Percentiles rank a stretch among this genome's conserved stretches.
phyloP scores from a whole-genome alignment of 2,797 vertebrate species.

The Hydrolagus colliei region DNA sequence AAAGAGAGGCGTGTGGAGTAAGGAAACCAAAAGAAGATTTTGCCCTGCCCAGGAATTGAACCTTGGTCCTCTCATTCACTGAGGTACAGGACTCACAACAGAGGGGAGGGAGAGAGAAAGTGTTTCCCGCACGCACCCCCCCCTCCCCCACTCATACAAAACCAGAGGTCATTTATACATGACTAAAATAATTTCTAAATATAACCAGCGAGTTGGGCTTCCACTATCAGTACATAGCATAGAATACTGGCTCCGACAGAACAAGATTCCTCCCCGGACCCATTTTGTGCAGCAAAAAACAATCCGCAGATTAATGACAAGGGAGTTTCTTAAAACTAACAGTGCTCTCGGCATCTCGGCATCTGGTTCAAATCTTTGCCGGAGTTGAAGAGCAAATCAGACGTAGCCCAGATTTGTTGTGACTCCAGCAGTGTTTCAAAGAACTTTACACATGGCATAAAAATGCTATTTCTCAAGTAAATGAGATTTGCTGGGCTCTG shows the following conservation, averaged over 20 bases:
- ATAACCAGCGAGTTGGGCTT: no score
- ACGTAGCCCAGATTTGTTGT: constrained; percentile 36
- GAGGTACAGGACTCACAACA: no score
- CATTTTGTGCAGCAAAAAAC: constrained; percentile 35
- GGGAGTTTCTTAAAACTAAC: constrained; percentile 28
- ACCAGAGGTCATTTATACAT: no score
- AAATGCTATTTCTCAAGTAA: constrained; percentile 5
- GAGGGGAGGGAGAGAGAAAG: no score
- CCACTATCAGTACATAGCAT: not conserved
- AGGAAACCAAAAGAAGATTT: no score
- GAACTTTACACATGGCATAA: constrained; percentile 19
- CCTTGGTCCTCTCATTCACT: no score
- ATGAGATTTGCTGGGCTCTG: constrained; percentile 10
- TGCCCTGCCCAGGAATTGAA: no score
- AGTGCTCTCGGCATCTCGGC: not conserved
- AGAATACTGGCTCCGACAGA: not conserved
- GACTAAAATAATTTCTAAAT: no score
- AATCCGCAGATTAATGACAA: constrained; percentile 35
- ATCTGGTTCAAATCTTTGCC: constrained; percentile 25
- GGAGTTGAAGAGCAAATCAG: constrained; percentile 37
- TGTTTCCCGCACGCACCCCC: no score
- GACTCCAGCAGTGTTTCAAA: constrained; percentile 14
- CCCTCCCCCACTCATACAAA: no score
- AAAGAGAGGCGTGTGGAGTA: no score
- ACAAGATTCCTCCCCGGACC: not conserved